phyloP scores from a whole-genome alignment of 2,888 invertebrate genomes.

The Lamellibrachia columna region DNA sequence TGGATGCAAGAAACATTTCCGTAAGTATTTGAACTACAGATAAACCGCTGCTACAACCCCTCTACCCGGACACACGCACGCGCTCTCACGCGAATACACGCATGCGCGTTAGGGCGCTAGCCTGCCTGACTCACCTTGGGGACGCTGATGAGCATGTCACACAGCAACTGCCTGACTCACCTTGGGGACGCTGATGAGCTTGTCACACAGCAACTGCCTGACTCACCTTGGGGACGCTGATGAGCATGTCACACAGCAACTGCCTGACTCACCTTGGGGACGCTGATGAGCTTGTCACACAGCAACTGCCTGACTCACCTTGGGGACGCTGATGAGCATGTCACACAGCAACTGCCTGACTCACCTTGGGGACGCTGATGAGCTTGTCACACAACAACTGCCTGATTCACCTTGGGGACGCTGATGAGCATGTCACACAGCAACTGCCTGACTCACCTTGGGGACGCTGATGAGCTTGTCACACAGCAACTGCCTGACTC shows the following conservation, averaged over 20 bases:
- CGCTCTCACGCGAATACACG: too few relatives aligned
- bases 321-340: conserved; percentile 54
- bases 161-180: conserved; percentile 44
- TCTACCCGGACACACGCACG: not conserved
- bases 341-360: conserved; percentile 47
- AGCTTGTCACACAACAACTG: conserved; percentile 51
- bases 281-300: conserved; percentile 53
- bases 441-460: conserved; percentile 46
- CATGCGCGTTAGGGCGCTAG: not conserved
- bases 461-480: conserved; percentile 56
- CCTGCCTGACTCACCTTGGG: conserved; percentile 47
- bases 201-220: conserved; percentile 48
- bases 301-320: conserved; percentile 46
- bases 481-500: conserved; percentile 43
- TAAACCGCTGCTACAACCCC: not conserved
- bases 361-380: conserved; percentile 55
- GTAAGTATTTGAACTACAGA: not conserved
- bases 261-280: conserved; percentile 53
- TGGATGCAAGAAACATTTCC: not conserved
- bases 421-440: conserved; percentile 53
- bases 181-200: conserved; percentile 47
- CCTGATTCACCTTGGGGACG: conserved; percentile 50
- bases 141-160: conserved; percentile 54
- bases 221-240: conserved; percentile 55
- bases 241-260: conserved; percentile 50